Percentiles rank a stretch among this genome's conserved stretches.
phyloP scores from a whole-genome alignment of 2,888 invertebrate genomes.

The Meganola albula region DNA sequence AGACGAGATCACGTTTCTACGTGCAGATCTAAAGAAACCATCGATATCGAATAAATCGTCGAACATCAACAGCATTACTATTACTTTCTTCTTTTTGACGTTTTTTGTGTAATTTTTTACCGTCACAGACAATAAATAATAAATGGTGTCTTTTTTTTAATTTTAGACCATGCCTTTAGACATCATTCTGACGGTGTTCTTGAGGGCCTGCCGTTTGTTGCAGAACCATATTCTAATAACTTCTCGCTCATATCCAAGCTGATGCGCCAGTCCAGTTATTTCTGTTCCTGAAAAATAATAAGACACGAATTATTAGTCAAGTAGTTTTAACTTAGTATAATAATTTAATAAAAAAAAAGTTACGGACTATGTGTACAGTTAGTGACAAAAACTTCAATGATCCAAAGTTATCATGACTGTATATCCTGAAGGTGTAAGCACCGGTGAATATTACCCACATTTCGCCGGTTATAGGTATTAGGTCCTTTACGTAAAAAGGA shows the following conservation, averaged over 20 bases:
- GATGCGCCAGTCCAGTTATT: conserved; percentile 96
- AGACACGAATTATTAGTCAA: no score
- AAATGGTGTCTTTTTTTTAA: conserved; percentile 11
- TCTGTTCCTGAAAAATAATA: conserved; percentile 87
- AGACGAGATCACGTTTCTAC: conserved; percentile 40
- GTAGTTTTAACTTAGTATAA: no score
- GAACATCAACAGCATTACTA: conserved; percentile 35
- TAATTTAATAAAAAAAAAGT: no score
- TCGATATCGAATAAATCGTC: conserved; percentile 37
- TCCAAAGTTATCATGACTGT: no score
- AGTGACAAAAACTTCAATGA: no score
- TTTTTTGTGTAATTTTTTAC: conserved; percentile 6
- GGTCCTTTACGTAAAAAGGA: no score
- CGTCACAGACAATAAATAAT: not conserved
- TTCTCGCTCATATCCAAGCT: conserved; percentile 97
- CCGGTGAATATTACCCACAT: no score
- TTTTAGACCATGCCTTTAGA: conserved; percentile 88
- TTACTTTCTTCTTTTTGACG: conserved; percentile 8
- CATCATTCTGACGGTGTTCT: conserved; percentile 98
- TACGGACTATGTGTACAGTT: no score
- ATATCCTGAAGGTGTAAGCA: no score
- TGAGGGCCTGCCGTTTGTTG: conserved; percentile 97
- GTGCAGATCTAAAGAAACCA: conserved; percentile 44
- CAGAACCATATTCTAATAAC: conserved; percentile 99
- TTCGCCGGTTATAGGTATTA: no score